These are phyloP conservation scores for Cryptocephalus primarius DNA, from an alignment of 2,888 invertebrate genomes.

Conservation along the genomic window DNA sequence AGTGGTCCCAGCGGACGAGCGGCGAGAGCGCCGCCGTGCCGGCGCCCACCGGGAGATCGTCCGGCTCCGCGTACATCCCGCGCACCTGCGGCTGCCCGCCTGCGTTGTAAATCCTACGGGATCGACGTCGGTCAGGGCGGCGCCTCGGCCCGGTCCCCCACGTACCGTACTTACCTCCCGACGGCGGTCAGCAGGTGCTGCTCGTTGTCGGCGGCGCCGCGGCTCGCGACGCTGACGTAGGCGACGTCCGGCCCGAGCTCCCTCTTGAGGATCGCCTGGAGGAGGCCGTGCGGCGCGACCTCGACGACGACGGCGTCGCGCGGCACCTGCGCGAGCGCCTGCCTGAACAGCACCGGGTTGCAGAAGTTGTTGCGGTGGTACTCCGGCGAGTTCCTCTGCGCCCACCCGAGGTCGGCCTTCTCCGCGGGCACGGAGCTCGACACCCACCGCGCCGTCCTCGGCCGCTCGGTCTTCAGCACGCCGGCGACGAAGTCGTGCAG, in stretches of 20 bases:
- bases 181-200: conserved; percentile 32
- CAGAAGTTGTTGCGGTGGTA: conserved; percentile 81
- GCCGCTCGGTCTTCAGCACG: conserved; percentile 48
- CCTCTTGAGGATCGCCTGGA: conserved; percentile 70
- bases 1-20: conserved; percentile 79
- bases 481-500: conserved; percentile 52
- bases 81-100: conserved; percentile 68
- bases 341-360: conserved; percentile 58
- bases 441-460: conserved; percentile 68
- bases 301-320: conserved; percentile 71
- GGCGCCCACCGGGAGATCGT: conserved; percentile 71
- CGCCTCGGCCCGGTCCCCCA: too few relatives aligned
- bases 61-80: conserved; percentile 56
- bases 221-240: conserved; percentile 60
- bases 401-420: conserved; percentile 57
- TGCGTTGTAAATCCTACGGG: conserved; percentile 55
- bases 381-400: conserved; percentile 59
- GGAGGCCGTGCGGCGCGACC: conserved; percentile 74
- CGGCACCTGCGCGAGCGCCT: conserved; percentile 67
- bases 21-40: conserved; percentile 76
- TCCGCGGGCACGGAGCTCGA: conserved; percentile 55
- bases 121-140: too few relatives aligned
- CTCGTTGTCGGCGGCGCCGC: conserved; percentile 50
- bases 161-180: conserved; percentile 22
- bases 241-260: conserved; percentile 53